Conservation (phyloP, 2,888 invertebrate genomes). For the Syrista parreyssii region DNA sequence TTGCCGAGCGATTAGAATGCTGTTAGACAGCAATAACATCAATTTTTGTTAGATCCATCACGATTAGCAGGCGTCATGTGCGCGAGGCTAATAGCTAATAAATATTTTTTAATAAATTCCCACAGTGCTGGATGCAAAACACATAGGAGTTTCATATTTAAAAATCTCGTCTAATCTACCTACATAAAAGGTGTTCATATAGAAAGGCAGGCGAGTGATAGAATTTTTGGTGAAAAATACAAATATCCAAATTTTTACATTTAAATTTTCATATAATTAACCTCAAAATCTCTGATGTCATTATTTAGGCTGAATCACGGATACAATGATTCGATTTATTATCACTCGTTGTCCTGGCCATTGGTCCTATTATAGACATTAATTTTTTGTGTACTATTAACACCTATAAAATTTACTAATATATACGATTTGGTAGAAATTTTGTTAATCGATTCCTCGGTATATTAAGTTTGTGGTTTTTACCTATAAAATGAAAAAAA, state of each 20-base stretch:
- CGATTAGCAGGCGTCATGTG: background rate
- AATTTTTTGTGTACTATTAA: too few relatives aligned
- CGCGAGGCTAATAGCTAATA: background rate
- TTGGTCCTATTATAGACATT: too few relatives aligned
- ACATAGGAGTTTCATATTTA: background rate
- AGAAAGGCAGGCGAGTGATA: too few relatives aligned
- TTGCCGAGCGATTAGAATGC: background rate
- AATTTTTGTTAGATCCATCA: background rate
- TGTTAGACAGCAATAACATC: background rate
- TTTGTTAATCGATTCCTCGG: background rate
- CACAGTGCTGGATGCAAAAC: background rate
- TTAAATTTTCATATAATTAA: too few relatives aligned
- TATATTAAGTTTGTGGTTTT: background rate
- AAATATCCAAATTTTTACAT: too few relatives aligned
- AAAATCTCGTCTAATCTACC: background rate
- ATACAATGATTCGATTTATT: background rate
- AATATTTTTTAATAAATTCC: background rate
- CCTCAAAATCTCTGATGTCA: too few relatives aligned
- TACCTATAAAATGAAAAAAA: background rate
- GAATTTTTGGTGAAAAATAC: too few relatives aligned
- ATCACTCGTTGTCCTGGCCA: too few relatives aligned
- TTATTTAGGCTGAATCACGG: background rate
- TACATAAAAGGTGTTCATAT: background rate
- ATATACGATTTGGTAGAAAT: background rate
- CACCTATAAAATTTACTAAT: background rate